Conservation (phyloP, 2,113 vertebrate species). For the Lepisosteus oculatus region DNA sequence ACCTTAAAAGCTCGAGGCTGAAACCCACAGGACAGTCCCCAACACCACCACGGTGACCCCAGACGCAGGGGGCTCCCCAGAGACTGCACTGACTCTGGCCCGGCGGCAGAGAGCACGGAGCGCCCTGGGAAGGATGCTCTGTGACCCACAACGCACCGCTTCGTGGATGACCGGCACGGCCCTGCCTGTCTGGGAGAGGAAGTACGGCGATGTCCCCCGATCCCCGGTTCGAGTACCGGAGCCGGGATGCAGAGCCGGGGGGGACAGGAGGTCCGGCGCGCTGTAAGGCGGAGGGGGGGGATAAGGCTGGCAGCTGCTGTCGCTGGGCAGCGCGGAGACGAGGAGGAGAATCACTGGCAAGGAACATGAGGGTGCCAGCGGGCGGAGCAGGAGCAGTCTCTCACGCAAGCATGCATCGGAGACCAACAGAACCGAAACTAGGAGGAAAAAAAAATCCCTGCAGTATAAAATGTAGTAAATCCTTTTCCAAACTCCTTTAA, state of each 20-base stretch:
- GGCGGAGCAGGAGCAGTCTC: conserved; percentile 50
- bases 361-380: conserved; percentile 44
- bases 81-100: no score
- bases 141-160: no score
- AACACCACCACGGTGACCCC: no score
- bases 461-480: conserved; percentile 74
- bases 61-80: no score
- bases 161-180: no score
- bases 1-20: no score
- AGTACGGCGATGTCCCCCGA: no score
- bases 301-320: conserved; percentile 58
- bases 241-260: background rate
- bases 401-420: conserved; percentile 58
- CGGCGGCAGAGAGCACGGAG: no score
- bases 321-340: conserved; percentile 54
- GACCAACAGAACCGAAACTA: conserved; percentile 45
- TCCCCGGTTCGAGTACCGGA: no score
- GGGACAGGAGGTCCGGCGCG: background rate
- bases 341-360: conserved; percentile 17
- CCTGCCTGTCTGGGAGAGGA: no score
- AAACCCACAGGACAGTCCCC: no score
- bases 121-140: no score
- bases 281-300: conserved; percentile 31
- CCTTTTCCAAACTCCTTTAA: conserved; percentile 16
- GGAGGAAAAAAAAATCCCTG: conserved; percentile 87